Evolutionary conservation across 2,797 vertebrate genomes (phyloP), one percentile per base, ranked within the genome.

Genomic region (Dendrocincla fuliginosa): DNA sequence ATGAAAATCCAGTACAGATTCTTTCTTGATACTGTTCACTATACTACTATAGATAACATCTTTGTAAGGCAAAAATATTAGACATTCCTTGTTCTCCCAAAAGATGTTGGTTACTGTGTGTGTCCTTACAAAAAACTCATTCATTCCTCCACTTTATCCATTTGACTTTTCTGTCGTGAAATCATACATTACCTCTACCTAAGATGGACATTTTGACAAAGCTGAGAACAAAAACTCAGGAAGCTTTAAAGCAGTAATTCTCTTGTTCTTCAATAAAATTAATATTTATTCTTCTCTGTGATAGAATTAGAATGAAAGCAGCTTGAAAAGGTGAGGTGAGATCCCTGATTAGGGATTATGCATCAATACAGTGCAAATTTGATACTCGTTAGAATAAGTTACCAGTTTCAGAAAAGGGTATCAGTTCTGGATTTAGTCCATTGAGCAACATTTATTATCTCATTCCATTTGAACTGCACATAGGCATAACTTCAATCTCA

Each of bases 331-430:
- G 27, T 84, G 39, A 89, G 35, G 47, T 84, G 25, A 79, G 35
- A 84, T 63, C 23, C 8, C 23, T 52, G 41, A 80, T 73, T 76
- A 76, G 32, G n/a, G 12, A 65, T 76, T 84, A 60, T 52, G n/a
- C 10, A 82, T 78, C 42, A 79, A 67, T 60, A 70, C 17, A 60
- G 37, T 60, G 25, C 10, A 89, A 53, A 84, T 84, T 67, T 87
- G 55, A 70, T 89, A 70, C 18, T 89, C 50, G 42, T 75, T 57
- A 76, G 89, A 78, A 69, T 90, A 95, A 94, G 24, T 85, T 60
- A 70, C 52, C 64, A 83, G 9, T 47, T 93, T 97, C 87, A 90
- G 78, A 83, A 95, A 84, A 86, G 61, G n/a, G 3, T 50, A 59
- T 82, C 46, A 78, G 7, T 85, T 87, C 82, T 76, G 42, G 35